Evolutionary conservation across 2,888 invertebrate species (phyloP).

Genomic region (Aphodius sticticus): DNA sequence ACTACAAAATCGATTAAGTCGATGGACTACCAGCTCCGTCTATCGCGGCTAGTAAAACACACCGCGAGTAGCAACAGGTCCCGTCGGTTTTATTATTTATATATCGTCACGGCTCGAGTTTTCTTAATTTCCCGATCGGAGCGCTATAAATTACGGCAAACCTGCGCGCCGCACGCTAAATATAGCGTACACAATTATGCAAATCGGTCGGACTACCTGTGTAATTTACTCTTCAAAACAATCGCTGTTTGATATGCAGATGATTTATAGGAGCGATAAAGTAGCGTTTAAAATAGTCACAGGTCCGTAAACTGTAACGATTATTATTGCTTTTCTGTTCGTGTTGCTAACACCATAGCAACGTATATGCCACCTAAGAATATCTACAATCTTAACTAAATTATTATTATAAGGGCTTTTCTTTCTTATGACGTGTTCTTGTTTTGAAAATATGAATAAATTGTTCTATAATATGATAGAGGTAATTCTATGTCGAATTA

Average conservation of each 20-base stretch:
- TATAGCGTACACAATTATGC: constrained; percentile 26
- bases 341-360: too few species aligned
- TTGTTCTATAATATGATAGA: too few species aligned
- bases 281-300: constrained; percentile 25
- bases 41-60: background rate
- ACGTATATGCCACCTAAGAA: too few species aligned
- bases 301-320: constrained; percentile 34
- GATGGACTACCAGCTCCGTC: background rate
- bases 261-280: constrained; percentile 28
- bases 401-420: too few species aligned
- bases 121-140: background rate
- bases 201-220: constrained; percentile 23
- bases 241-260: constrained; percentile 32
- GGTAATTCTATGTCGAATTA: too few species aligned
- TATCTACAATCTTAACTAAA: too few species aligned
- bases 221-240: constrained; percentile 32
- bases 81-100: background rate
- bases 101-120: background rate
- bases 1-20: background rate
- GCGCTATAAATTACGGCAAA: background rate
- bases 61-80: background rate
- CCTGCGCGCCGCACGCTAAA: background rate
- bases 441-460: too few species aligned
- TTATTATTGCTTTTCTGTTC: background rate
- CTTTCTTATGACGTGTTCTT: too few species aligned